Base-by-base conservation (phyloP, 2,797 vertebrate species). In the Toxotes lorentzi region DNA sequence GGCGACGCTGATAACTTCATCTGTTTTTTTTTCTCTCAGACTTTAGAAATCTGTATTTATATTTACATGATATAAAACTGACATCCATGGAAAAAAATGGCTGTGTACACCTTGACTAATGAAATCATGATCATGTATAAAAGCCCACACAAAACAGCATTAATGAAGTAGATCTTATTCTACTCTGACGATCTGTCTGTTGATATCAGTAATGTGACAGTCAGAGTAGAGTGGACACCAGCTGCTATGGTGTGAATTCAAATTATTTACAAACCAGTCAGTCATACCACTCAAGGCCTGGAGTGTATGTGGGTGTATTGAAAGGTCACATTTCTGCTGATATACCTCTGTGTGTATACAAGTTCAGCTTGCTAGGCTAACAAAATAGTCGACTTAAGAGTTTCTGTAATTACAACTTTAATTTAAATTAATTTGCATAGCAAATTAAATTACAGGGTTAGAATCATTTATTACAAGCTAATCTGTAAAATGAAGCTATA, bases 321-420 rank as follows among this genome's bases (percentile, higher is more conserved):
- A 70, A 34, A 19, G 40, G 12, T 75, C 48, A 50, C 5, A 53
- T 16, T 61, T 17, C 7, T 68, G 32, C 17, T 16, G 40, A 30
- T 17, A 51, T 2, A 30, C 38, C 48, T 41, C 35, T 2, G 7
- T 38, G 32, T 56, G 17, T 30, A 30, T 2, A 35, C 23, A 41
- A 60, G 9, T 54, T 8, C n/a, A 24, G 61, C 35, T 60, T 47
- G 50, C 24, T 60, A 21, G 17, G 35, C 3, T 19, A 11, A 35
- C 14, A 16, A 48, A 24, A 21, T 21, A n/a, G 13, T 16, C 13
- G 70, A n/a, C 14, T 54, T 41, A 27, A 47, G 59, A 61, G 50
- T 70, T 61, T 76, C 53, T 66, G 63, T 48, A 50, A 75, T 58
- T 61, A 54, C 54, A 81, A 57, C 50, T 66, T 73, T 67, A 76